These are phyloP conservation scores for Leptopilina clavipes DNA, from an alignment of 1,140 invertebrate species.

Conservation along the genomic window DNA sequence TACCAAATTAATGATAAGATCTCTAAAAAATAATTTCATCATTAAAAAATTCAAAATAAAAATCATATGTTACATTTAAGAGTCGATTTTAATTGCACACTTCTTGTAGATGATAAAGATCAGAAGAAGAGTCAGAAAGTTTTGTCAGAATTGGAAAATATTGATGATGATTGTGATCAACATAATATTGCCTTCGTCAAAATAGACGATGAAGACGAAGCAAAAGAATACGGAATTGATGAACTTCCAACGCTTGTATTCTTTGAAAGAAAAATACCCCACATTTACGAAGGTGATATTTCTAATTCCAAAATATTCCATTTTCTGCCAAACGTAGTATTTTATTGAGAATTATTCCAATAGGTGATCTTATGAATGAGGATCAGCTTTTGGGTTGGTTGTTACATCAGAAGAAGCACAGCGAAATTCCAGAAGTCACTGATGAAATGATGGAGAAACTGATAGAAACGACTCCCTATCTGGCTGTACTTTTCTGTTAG, in stretches of 20 bases:
- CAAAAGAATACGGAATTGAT: slow-evolving; percentile 92
- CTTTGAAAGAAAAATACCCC: slow-evolving; percentile 91
- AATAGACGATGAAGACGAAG: slow-evolving; percentile 91
- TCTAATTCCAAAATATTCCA: slow-evolving; percentile 19
- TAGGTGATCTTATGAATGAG: slow-evolving; percentile 91
- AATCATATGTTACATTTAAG: too few relatives aligned
- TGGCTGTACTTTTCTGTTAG: slow-evolving; percentile 92
- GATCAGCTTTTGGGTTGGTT: slow-evolving; percentile 92
- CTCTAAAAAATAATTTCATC: too few relatives aligned
- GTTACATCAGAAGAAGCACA: slow-evolving; percentile 90
- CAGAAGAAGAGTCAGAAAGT: slow-evolving; percentile 93
- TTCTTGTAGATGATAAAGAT: slow-evolving; percentile 89
- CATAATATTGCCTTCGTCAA: slow-evolving; percentile 95
- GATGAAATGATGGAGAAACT: slow-evolving; percentile 95
- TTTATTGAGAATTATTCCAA: slow-evolving; percentile 35
- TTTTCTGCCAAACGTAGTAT: too few relatives aligned
- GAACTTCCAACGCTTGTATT: slow-evolving; percentile 86
- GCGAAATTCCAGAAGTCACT: slow-evolving; percentile 93
- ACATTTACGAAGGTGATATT: slow-evolving; percentile 86
- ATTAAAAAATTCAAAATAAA: too few relatives aligned
- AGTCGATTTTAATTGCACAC: not conserved
- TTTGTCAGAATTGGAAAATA: slow-evolving; percentile 91
- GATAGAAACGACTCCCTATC: slow-evolving; percentile 85
- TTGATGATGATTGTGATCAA: slow-evolving; percentile 94
- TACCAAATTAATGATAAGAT: slow-evolving; percentile 62